A percentile compares a stretch with the other conserved stretches of the same genome.
phyloP scores from a whole-genome alignment of 2,888 invertebrate species.

The Parnassius orleans region DNA sequence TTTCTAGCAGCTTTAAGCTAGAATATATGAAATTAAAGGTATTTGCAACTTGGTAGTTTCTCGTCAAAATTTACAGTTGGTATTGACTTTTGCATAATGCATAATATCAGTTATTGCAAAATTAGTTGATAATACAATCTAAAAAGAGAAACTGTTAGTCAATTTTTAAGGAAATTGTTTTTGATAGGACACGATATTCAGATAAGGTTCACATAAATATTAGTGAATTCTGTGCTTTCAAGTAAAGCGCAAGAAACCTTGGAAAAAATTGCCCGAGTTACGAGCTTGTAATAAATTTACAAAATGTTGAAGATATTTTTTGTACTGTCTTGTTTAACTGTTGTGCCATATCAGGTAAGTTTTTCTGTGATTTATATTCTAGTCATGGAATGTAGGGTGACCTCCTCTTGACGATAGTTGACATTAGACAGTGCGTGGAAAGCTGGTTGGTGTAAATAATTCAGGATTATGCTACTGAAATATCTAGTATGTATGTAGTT shows the following conservation, averaged over 20 bases:
- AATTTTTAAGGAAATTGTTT: neutral
- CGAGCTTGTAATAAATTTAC: neutral
- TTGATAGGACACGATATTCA: constrained; percentile 23
- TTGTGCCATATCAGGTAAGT: constrained; percentile 13
- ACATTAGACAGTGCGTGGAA: no score
- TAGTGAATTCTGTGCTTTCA: neutral
- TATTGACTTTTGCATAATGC: neutral
- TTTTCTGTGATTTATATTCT: no score
- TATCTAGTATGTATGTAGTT: no score
- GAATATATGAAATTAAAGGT: neutral
- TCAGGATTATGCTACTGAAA: no score
- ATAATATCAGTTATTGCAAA: constrained; percentile 10
- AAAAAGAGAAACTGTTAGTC: constrained; percentile 1
- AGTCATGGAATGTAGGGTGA: no score
- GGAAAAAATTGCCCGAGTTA: constrained; percentile 2
- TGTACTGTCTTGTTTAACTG: constrained; percentile 2
- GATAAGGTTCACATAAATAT: constrained; percentile 22
- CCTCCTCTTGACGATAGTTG: no score
- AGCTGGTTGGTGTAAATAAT: no score
- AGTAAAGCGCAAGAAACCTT: constrained; percentile 2
- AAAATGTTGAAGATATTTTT: constrained; percentile 9
- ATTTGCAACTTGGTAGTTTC: neutral
- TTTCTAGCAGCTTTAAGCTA: no score
- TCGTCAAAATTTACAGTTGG: neutral
- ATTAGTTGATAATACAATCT: constrained; percentile 15